phyloP scores from a whole-genome alignment of 2,888 invertebrate genomes.

The Meghimatium bilineatum region DNA sequence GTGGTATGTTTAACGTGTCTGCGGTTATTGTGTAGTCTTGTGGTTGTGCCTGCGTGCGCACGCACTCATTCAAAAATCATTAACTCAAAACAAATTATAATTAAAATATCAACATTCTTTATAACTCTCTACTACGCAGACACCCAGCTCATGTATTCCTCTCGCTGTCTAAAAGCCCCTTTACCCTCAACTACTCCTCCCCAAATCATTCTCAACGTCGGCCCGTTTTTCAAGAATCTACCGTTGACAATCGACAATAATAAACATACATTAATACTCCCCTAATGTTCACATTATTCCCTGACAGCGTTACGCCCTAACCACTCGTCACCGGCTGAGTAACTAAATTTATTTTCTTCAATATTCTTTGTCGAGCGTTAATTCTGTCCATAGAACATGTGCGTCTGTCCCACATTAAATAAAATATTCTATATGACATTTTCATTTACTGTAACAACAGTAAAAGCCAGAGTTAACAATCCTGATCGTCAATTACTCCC shows the following conservation, averaged over 20 bases:
- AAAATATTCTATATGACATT: background rate
- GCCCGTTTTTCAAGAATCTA: background rate
- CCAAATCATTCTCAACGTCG: too few relatives aligned
- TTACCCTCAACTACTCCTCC: too few relatives aligned
- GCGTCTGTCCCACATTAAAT: background rate
- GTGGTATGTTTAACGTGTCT: too few relatives aligned
- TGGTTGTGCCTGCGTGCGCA: background rate
- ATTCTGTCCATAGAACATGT: slow-evolving; percentile 3
- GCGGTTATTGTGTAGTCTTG: background rate
- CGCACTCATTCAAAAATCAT: background rate
- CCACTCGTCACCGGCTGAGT: background rate
- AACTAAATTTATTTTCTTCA: background rate
- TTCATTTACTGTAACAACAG: slow-evolving; percentile 7
- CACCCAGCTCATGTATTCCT: too few relatives aligned
- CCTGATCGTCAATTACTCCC: background rate
- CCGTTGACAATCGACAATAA: background rate
- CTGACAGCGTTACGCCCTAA: slow-evolving; percentile 8
- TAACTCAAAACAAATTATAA: too few relatives aligned
- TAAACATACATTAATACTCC: background rate
- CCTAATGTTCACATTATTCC: background rate
- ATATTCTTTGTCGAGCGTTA: slow-evolving; percentile 12
- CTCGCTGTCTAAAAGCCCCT: too few relatives aligned
- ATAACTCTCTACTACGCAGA: too few relatives aligned
- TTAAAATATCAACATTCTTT: too few relatives aligned
- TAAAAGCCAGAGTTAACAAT: too few relatives aligned